phyloP scores from a whole-genome alignment of 2,797 vertebrate genomes.

The Pygocentrus nattereri region DNA sequence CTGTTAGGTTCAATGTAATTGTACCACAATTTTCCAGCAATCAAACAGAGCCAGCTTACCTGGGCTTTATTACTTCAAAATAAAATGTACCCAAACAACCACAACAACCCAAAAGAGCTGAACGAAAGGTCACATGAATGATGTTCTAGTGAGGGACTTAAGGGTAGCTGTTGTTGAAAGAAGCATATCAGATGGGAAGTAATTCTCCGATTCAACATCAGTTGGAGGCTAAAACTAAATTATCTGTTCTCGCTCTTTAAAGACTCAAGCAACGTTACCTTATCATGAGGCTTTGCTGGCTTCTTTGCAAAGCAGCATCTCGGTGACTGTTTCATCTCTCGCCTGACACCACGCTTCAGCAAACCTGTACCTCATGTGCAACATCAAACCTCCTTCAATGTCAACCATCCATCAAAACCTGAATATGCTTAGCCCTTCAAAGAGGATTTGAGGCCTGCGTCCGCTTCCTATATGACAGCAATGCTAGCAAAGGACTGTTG shows the following conservation, averaged over 20 bases:
- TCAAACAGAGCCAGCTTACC: no score
- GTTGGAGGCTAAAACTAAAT: background rate
- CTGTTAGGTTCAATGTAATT: no score
- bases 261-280: background rate
- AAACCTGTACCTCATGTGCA: conserved; percentile 28
- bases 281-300: background rate
- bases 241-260: background rate
- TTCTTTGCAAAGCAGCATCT: conserved; percentile 15
- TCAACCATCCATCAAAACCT: conserved; percentile 44
- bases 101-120: background rate
- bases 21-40: no score
- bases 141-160: background rate
- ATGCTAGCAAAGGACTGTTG: background rate
- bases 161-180: background rate
- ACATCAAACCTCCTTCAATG: conserved; percentile 25
- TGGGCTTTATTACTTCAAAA: no score
- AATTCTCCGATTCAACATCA: background rate
- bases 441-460: conserved; percentile 12
- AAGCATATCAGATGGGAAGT: background rate
- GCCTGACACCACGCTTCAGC: conserved; percentile 39
- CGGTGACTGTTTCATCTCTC: background rate
- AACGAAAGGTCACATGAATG: background rate
- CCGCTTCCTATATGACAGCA: background rate
- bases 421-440: conserved; percentile 22
- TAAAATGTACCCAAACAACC: background rate